Evolutionary conservation across 2,888 invertebrate genomes (phyloP).

Genomic region (Clostera curtula): DNA sequence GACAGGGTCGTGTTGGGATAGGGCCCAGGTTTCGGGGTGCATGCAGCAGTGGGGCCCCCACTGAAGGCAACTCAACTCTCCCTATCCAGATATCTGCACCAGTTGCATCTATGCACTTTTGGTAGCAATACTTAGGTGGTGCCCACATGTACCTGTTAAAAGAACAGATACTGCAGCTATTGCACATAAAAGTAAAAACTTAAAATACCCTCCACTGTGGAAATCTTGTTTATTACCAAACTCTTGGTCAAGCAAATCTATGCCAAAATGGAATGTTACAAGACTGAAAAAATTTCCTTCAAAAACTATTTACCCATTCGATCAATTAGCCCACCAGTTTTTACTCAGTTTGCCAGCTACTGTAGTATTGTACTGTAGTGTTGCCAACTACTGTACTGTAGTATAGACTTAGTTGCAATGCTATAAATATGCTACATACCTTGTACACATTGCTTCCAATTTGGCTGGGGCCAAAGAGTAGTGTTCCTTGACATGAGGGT

Average conservation of each 20-base stretch:
- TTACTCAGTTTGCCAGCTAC: no score
- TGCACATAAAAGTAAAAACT: no score
- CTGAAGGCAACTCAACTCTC: constrained; percentile 45
- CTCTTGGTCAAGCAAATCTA: not conserved
- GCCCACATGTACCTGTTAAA: constrained; percentile 53
- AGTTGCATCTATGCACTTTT: constrained; percentile 36
- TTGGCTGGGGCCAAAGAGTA: constrained; percentile 52
- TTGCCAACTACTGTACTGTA: no score
- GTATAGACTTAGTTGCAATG: no score
- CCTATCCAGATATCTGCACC: constrained; percentile 45
- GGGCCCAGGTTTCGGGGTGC: constrained; percentile 44
- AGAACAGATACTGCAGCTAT: not conserved
- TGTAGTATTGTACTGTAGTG: no score
- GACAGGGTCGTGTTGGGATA: constrained; percentile 34
- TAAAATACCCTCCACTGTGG: no score
- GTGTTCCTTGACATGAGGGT: constrained; percentile 19
- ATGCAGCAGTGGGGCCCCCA: constrained; percentile 41
- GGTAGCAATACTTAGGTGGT: constrained; percentile 45
- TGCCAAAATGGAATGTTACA: not conserved
- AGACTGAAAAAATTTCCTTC: constrained; percentile 1
- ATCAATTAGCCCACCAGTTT: no score
- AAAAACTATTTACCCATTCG: no score
- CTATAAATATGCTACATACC: constrained; percentile 34
- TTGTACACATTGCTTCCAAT: constrained; percentile 58
- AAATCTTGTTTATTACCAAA: not conserved